Base-by-base conservation (phyloP, 2,888 invertebrate genomes). In the Archips xylosteana region DNA sequence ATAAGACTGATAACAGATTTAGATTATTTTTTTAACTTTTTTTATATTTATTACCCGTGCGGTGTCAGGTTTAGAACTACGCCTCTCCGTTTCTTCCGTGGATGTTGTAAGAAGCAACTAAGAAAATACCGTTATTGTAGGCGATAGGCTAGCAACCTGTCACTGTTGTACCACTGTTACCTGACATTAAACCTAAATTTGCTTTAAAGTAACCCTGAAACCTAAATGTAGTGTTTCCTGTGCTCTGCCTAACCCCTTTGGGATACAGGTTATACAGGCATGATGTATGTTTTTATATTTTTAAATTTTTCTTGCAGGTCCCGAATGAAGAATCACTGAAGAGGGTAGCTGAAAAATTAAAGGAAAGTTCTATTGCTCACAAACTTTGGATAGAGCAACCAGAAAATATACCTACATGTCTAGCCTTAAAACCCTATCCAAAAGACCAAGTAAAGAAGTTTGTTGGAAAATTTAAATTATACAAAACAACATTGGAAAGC, bases 341-440 rank as follows among this genome's bases (percentile, higher is more conserved):
- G 59, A 95, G 95, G 79, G 87, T 99, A 39, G 95, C 96, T 75
- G 95, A 95, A 70, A 96, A 95, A 83, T 91, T 99, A 75, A 95
- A 95, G 76, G 96, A 96, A 81, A 96, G 96, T 80, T 95, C 95
- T 34, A 96, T 99, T 76, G 95, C 96, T 78, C 97, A 99, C 89
- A 99, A 99, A 89, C 85, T 99, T 64, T 99, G 99, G 99, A 97
- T 98, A 74, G 99, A 99, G 91, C 98, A 99, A 86, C 99, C 99
- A 13, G 99, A 99, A 93, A 97, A 99, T 88, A 97, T 98, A 85
- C 97, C 99, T 32, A 99, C 99, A 0, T 99, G 99, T 89, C 93
- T 99, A 79, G 99, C 98, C 10, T 93, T 97, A 2, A 99, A 99
- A 89, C 99, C 99, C 2, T 99, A 98, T 87, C 96, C 96, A 0